Percentiles rank a stretch among this genome's conserved stretches.
Conservation (phyloP, 2,113 vertebrate species). For the Amblyopsis rosae region DNA sequence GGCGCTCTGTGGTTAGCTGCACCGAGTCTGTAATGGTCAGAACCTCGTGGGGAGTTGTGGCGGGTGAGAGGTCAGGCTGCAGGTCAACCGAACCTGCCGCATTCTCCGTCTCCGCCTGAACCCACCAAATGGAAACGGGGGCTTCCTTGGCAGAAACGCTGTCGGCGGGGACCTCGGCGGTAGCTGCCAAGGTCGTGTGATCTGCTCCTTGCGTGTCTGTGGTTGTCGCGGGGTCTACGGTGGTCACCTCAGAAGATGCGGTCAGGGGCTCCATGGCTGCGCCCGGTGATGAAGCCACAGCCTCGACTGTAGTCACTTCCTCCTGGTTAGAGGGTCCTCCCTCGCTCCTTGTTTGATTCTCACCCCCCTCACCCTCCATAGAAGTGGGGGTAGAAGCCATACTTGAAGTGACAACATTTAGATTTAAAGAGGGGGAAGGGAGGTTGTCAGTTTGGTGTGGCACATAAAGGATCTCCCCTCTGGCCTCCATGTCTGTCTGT, state of each 20-base stretch:
- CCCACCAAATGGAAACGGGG: constrained; percentile 59
- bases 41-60: constrained; percentile 21
- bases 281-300: constrained; percentile 21
- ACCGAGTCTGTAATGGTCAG: constrained; percentile 16
- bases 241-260: constrained; percentile 44
- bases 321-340: constrained; percentile 3
- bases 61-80: constrained; percentile 13
- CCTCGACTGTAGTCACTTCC: constrained; percentile 17
- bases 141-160: constrained; percentile 35
- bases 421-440: constrained; percentile 24
- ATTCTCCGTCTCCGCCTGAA: constrained; percentile 50
- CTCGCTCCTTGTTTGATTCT: neutral
- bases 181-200: constrained; percentile 11
- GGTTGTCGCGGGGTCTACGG: constrained; percentile 27
- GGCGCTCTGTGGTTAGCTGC: constrained; percentile 36
- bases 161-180: constrained; percentile 23
- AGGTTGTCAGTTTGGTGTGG: constrained; percentile 41
- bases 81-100: neutral
- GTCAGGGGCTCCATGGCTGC: constrained; percentile 40
- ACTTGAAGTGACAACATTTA: constrained; percentile 18
- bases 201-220: constrained; percentile 31
- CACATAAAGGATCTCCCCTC: constrained; percentile 68
- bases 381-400: constrained; percentile 37
- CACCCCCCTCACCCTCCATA: constrained; percentile 34
- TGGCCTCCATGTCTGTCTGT: constrained; percentile 59